Percentiles rank a stretch among this genome's conserved stretches.
Conservation (phyloP, 2,888 invertebrate genomes). For the Arctia plantaginis region DNA sequence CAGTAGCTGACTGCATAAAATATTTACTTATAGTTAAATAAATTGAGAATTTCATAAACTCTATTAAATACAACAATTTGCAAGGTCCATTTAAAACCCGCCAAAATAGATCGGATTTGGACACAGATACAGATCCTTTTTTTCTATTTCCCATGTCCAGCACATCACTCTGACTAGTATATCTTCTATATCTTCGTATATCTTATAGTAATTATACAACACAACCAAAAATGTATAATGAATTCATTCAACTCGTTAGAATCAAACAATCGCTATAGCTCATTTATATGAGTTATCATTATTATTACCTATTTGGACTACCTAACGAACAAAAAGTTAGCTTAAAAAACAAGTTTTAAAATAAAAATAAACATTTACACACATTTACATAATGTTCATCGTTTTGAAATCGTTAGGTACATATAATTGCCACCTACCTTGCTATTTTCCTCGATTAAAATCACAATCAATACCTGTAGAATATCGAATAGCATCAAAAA, state of each 20-base stretch:
- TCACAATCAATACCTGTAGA: slow-evolving; percentile 37
- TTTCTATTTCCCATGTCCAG: no score
- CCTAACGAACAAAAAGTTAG: neutral
- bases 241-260: slow-evolving; percentile 32
- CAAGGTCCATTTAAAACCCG: no score
- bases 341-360: neutral
- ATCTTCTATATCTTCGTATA: no score
- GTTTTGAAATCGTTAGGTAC: neutral
- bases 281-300: neutral
- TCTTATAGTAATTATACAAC: no score
- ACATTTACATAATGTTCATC: neutral
- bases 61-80: no score
- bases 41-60: no score
- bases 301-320: no score
- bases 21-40: no score
- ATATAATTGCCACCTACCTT: slow-evolving; percentile 29
- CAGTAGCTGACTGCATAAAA: no score
- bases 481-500: slow-evolving; percentile 20
- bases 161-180: no score
- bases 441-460: slow-evolving; percentile 11
- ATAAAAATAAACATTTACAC: neutral
- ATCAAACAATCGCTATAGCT: slow-evolving; percentile 9
- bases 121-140: no score
- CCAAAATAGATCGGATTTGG: no score
- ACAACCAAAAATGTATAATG: neutral